Conservation (phyloP, 2,797 vertebrate species). For the Channallabes apus region DNA sequence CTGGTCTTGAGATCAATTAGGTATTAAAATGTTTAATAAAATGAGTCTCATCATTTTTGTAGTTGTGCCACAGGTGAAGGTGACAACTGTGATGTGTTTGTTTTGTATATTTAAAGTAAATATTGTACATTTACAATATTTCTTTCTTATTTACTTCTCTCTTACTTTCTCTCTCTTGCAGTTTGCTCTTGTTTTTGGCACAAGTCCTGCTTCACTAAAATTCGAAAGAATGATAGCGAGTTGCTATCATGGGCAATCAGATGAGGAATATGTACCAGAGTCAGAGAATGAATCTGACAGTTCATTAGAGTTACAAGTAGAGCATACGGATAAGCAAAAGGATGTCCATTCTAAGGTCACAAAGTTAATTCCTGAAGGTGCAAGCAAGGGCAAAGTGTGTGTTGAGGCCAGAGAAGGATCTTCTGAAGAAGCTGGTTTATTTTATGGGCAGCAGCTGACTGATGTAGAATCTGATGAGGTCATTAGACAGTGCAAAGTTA, state of each 20-base stretch:
- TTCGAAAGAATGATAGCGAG: too few species aligned
- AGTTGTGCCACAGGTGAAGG: background rate
- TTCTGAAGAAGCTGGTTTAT: conserved; percentile 11
- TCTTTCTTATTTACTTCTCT: too few species aligned
- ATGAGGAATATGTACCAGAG: conserved; percentile 36
- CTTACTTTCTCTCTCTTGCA: too few species aligned
- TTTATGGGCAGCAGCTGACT: conserved; percentile 23
- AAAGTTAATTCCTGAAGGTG: background rate
- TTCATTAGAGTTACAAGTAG: background rate
- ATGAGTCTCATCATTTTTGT: background rate
- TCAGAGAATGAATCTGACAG: conserved; percentile 34
- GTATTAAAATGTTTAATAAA: background rate
- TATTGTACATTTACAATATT: background rate
- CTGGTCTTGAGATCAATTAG: too few species aligned
- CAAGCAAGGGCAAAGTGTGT: background rate
- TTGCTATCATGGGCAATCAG: too few species aligned
- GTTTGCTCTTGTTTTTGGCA: too few species aligned
- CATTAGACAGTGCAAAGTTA: background rate
- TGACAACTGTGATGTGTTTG: background rate
- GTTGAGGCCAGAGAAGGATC: background rate
- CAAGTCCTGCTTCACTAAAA: too few species aligned
- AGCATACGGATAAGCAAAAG: background rate
- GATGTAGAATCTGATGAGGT: conserved; percentile 29
- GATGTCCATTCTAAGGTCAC: background rate
- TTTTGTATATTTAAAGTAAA: background rate